Percentiles rank a stretch among this genome's conserved stretches.
Evolutionary conservation across 2,888 invertebrate species (phyloP).

Genomic region (Marasmarcha lunaedactyla): DNA sequence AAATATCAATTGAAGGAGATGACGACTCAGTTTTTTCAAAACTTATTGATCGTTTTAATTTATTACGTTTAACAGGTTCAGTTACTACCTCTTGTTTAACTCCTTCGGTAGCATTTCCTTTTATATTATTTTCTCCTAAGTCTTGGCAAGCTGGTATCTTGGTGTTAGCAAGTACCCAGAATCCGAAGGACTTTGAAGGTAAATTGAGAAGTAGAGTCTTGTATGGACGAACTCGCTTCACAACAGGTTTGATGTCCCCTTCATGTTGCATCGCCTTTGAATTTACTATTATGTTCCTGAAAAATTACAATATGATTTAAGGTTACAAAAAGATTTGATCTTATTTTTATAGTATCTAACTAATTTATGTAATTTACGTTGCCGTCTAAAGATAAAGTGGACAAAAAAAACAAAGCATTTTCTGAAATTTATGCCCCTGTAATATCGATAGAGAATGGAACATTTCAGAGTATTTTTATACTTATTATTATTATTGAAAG

Average conservation of each 20-base stretch:
- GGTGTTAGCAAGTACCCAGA: conserved; percentile 79
- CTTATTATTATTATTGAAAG: no score
- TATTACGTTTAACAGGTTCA: conserved; percentile 18
- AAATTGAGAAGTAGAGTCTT: conserved; percentile 69
- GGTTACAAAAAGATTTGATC: no score
- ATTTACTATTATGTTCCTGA: conserved; percentile 74
- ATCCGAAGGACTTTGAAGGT: conserved; percentile 77
- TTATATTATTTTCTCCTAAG: conserved; percentile 18
- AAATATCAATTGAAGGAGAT: conserved; percentile 15
- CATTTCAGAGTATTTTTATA: no score
- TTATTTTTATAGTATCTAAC: no score
- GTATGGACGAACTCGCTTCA: conserved; percentile 61
- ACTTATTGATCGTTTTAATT: conserved; percentile 19
- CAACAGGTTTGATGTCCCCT: conserved; percentile 66
- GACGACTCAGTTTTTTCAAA: conserved; percentile 19
- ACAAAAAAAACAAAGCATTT: no score
- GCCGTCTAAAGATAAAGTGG: no score
- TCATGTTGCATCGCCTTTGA: conserved; percentile 70
- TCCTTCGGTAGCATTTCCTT: conserved; percentile 19
- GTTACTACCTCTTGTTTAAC: conserved; percentile 9
- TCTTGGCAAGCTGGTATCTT: conserved; percentile 69
- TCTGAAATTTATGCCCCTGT: no score
- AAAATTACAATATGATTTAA: conserved; percentile 15
- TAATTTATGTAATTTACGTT: no score
- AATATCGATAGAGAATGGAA: no score